A percentile compares a stretch with the other conserved stretches of the same genome.
These are phyloP conservation scores for Ceyx melanurus DNA, from an alignment of 2,113 vertebrate species.

Conservation along the genomic window DNA sequence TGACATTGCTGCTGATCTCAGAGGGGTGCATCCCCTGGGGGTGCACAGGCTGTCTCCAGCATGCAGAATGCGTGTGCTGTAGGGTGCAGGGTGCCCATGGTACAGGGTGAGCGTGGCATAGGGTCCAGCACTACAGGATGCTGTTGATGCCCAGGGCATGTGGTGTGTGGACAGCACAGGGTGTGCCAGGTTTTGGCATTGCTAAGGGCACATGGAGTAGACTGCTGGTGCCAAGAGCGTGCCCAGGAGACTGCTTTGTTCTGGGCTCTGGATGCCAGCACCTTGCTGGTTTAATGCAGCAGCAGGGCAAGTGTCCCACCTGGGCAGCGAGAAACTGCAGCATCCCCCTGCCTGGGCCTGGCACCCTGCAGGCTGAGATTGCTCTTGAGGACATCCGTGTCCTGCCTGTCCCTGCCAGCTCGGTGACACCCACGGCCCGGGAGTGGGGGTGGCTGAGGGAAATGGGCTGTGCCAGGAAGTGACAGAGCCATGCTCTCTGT, in stretches of 20 bases:
- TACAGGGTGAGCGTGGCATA: neutral
- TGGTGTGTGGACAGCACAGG: neutral
- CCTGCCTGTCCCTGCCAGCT: neutral
- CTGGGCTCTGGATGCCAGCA: accelerated
- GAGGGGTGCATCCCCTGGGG: neutral
- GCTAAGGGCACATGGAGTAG: neutral
- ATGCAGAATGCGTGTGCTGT: too few species aligned
- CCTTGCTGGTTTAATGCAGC: neutral
- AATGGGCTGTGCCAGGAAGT: neutral
- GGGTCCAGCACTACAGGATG: neutral
- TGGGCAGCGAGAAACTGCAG: neutral
- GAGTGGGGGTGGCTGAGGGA: too few species aligned
- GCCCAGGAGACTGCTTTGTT: neutral
- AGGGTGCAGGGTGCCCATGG: neutral
- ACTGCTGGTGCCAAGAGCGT: neutral
- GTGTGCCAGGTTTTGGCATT: neutral
- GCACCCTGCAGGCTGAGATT: neutral
- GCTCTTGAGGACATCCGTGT: neutral
- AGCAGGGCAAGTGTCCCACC: neutral
- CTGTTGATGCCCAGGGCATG: too few species aligned
- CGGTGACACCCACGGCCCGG: accelerated
- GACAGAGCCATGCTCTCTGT: neutral
- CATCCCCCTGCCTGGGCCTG: neutral
- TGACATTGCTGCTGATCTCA: accelerated
- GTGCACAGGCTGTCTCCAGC: neutral